A percentile compares a stretch with the other conserved stretches of the same genome.
phyloP scores from a whole-genome alignment of 2,113 vertebrate genomes.

The Notechis scutatus region DNA sequence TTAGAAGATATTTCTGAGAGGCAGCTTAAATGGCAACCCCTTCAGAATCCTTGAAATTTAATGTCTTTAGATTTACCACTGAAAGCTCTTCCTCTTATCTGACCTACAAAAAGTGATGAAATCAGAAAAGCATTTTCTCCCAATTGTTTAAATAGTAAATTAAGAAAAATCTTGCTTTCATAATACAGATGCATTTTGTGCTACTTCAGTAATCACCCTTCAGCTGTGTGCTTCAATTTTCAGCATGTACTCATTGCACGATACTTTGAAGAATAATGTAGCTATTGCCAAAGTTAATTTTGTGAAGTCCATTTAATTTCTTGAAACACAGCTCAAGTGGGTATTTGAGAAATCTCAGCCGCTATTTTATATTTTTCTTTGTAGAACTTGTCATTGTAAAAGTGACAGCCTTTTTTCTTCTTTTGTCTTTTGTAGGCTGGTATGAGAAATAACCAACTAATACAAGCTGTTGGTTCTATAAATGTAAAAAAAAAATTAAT shows the following conservation, averaged over 20 bases:
- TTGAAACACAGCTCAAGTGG: background rate
- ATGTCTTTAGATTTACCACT: background rate
- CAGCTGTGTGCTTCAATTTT: background rate
- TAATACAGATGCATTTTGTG: background rate
- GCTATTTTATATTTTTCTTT: background rate
- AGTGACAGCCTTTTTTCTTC: background rate
- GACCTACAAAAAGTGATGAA: background rate
- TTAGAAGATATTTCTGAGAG: background rate
- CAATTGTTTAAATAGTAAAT: background rate
- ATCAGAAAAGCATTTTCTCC: background rate
- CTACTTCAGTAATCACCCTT: accelerated
- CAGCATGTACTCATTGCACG: background rate
- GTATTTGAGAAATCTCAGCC: background rate
- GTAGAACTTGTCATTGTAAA: background rate
- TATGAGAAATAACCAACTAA: accelerated
- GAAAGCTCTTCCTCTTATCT: background rate
- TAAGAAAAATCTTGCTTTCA: background rate
- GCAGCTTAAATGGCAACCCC: background rate
- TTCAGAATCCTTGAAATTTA: background rate
- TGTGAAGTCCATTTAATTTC: background rate
- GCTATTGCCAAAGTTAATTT: background rate
- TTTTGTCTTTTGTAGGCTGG: slow-evolving; percentile 21
- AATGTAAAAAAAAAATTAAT: background rate
- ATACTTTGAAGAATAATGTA: background rate
- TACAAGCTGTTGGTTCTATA: background rate